Conservation (phyloP, 2,888 invertebrate species). For the Bellardia pandia region DNA sequence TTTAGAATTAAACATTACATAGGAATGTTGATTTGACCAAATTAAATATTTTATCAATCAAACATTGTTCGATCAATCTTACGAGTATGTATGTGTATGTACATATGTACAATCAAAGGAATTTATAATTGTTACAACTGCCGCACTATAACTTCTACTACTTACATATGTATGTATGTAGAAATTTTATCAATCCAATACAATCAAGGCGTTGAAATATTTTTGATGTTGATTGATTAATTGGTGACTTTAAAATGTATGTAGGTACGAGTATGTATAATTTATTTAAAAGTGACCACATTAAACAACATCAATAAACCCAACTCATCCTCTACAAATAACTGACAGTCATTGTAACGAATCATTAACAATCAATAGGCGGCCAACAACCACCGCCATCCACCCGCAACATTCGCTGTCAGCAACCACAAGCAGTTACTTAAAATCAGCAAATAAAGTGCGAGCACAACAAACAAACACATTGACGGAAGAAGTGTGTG, state of each 20-base stretch:
- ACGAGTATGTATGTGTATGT: too few relatives aligned
- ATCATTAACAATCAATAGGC: conserved; percentile 25
- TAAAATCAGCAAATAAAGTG: conserved; percentile 1
- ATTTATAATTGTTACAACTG: too few relatives aligned
- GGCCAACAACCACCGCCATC: background rate
- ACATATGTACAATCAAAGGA: too few relatives aligned
- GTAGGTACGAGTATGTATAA: background rate
- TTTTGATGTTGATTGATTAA: conserved; percentile 29
- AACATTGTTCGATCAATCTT: too few relatives aligned
- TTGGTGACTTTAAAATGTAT: conserved; percentile 2
- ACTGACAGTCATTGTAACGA: conserved; percentile 15
- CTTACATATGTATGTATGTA: background rate
- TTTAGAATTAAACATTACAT: too few relatives aligned
- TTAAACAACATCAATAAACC: conserved; percentile 15
- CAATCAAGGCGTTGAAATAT: background rate
- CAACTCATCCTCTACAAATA: background rate
- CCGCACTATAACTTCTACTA: background rate
- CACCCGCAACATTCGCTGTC: background rate
- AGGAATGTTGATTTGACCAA: too few relatives aligned
- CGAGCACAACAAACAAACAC: background rate
- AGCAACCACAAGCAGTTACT: background rate
- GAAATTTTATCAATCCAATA: background rate
- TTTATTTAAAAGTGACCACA: conserved; percentile 4
- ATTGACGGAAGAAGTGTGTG: background rate
- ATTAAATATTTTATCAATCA: too few relatives aligned